Conservation (phyloP, 92 coral and sea anemone species). For the Muricea muricata region DNA sequence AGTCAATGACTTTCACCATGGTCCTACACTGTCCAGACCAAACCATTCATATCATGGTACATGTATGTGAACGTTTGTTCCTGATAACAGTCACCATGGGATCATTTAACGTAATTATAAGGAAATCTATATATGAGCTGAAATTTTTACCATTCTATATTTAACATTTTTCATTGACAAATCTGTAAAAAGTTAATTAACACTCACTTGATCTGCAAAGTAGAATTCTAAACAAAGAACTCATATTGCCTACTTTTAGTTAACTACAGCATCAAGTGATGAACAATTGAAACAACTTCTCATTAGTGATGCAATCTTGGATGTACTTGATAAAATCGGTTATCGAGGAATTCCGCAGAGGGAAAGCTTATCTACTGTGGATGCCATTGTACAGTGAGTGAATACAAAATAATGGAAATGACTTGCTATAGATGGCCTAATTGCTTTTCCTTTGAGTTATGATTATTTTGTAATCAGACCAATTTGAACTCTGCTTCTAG, state of each 20-base stretch:
- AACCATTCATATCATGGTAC: not conserved
- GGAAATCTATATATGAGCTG: no score
- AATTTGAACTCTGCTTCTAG: conserved; percentile 17
- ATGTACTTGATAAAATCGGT: conserved; percentile 64
- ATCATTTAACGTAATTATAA: no score
- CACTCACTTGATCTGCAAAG: no score
- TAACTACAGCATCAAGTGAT: conserved; percentile 17
- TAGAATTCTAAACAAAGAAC: not conserved
- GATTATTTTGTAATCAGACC: not conserved
- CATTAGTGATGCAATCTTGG: conserved; percentile 64
- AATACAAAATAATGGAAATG: not conserved
- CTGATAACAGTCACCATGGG: no score
- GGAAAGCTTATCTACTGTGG: conserved; percentile 61
- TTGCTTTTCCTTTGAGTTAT: not conserved
- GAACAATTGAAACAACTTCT: conserved; percentile 54
- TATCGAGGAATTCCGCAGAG: conserved; percentile 72
- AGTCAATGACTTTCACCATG: not conserved
- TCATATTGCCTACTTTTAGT: not conserved
- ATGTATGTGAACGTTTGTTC: no score
- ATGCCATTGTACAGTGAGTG: conserved; percentile 68
- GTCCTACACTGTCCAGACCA: not conserved
- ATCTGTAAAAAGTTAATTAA: not conserved
- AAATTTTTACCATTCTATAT: no score
- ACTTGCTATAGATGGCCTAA: no score
- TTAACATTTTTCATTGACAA: not conserved